phyloP scores from a whole-genome alignment of 2,113 vertebrate species.

The Phylloscopus trochilus region DNA sequence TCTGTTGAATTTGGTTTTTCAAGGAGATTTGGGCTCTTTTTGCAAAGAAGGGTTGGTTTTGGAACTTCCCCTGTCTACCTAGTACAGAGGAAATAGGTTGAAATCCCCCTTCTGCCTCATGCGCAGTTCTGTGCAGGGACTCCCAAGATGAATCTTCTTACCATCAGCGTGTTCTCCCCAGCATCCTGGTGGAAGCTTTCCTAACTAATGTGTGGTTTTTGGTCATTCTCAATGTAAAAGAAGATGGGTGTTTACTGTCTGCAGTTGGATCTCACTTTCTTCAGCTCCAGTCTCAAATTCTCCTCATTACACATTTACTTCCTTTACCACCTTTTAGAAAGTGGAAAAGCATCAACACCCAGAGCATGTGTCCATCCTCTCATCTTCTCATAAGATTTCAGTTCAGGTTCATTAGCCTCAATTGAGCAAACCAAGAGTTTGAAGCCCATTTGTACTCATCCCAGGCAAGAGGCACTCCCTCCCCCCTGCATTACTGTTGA shows the following conservation, averaged over 20 bases:
- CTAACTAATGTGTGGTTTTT: background rate
- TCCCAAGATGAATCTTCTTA: background rate
- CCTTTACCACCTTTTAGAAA: background rate
- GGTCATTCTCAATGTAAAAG: background rate
- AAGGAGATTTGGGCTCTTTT: background rate
- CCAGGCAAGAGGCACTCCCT: background rate
- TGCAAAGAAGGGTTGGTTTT: background rate
- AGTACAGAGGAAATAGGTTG: background rate
- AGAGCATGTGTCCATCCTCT: background rate
- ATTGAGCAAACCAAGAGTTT: background rate
- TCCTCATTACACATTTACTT: background rate
- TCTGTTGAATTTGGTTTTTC: background rate
- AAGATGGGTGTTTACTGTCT: background rate
- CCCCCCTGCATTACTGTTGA: background rate
- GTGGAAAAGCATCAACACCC: background rate
- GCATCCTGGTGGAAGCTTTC: background rate
- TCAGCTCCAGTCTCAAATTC: background rate
- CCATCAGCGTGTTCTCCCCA: background rate
- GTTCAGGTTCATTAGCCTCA: background rate
- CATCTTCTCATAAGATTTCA: background rate
- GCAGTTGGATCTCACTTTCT: background rate
- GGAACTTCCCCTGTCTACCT: background rate
- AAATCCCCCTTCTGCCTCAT: background rate
- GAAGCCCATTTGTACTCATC: background rate
- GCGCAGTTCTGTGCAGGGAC: accelerated